Percentiles rank a stretch among this genome's conserved stretches.
Conservation (phyloP, 2,888 invertebrate genomes). For the Parthenolecanium corni region DNA sequence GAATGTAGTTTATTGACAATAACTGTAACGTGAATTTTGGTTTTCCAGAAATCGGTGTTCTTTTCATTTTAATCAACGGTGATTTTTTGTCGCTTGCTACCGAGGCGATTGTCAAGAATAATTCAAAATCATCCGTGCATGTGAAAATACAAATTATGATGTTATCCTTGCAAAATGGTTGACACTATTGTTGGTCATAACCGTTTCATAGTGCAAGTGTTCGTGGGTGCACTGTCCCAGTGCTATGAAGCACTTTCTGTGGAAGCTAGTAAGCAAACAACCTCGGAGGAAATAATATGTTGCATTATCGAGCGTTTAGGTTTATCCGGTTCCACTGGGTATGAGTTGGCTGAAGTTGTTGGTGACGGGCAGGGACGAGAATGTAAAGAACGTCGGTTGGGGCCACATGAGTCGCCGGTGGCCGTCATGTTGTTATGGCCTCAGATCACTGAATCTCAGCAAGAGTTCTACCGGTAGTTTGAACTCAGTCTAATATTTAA, state of each 20-base stretch:
- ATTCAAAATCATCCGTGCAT: too few species aligned
- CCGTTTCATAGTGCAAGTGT: constrained; percentile 49
- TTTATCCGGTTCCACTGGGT: constrained; percentile 47
- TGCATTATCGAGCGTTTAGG: constrained; percentile 68
- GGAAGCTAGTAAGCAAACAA: constrained; percentile 83
- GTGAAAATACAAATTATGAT: not conserved
- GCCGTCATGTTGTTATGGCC: constrained; percentile 77
- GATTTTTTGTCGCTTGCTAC: too few species aligned
- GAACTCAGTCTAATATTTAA: too few species aligned
- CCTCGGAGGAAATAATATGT: constrained; percentile 79
- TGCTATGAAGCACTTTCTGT: constrained; percentile 82
- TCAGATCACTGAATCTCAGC: constrained; percentile 44
- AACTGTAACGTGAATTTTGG: too few species aligned
- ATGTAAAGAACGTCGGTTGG: constrained; percentile 82
- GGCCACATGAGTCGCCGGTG: constrained; percentile 66
- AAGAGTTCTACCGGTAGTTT: constrained; percentile 43
- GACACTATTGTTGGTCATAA: constrained; percentile 26
- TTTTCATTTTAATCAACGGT: too few species aligned
- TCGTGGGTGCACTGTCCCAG: constrained; percentile 75
- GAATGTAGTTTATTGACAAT: too few species aligned
- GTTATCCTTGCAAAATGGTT: constrained; percentile 25
- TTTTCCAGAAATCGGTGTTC: too few species aligned
- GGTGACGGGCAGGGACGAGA: constrained; percentile 76
- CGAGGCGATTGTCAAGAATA: too few species aligned
- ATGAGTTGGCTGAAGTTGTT: constrained; percentile 78